Percentiles rank a stretch among this genome's conserved stretches.
Evolutionary conservation across 2,888 invertebrate genomes (phyloP).

Genomic region (Catocala sponsa): DNA sequence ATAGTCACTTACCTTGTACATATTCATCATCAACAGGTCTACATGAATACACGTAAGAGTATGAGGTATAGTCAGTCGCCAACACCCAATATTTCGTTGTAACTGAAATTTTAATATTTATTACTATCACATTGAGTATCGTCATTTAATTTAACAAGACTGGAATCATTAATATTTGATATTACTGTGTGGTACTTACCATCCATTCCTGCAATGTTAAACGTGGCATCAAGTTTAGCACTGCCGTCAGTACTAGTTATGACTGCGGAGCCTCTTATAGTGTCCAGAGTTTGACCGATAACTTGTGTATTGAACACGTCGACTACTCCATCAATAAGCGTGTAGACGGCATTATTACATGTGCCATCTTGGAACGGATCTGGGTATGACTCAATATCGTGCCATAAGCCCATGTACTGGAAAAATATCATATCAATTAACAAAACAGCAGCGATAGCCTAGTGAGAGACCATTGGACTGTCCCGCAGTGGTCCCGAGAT

Average conservation of each 20-base stretch:
- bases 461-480: no score
- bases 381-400: conserved; percentile 68
- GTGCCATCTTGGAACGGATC: conserved; percentile 64
- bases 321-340: conserved; percentile 45
- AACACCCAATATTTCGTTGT: conserved; percentile 88
- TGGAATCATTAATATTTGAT: no score
- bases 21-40: conserved; percentile 33
- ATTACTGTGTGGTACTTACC: conserved; percentile 33
- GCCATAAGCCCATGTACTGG: conserved; percentile 71
- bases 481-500: no score
- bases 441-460: background rate
- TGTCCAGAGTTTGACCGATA: conserved; percentile 59
- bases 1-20: conserved; percentile 34
- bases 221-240: conserved; percentile 89
- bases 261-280: conserved; percentile 63
- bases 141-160: no score
- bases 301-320: conserved; percentile 66
- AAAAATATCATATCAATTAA: conserved; percentile 9
- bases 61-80: conserved; percentile 85
- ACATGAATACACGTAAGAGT: conserved; percentile 50
- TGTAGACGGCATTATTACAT: conserved; percentile 67
- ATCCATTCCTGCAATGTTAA: conserved; percentile 79
- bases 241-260: conserved; percentile 81
- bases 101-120: conserved; percentile 57
- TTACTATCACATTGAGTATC: no score